Evolutionary conservation across 2,888 invertebrate species (phyloP).

Genomic region (Phorcus lineatus): DNA sequence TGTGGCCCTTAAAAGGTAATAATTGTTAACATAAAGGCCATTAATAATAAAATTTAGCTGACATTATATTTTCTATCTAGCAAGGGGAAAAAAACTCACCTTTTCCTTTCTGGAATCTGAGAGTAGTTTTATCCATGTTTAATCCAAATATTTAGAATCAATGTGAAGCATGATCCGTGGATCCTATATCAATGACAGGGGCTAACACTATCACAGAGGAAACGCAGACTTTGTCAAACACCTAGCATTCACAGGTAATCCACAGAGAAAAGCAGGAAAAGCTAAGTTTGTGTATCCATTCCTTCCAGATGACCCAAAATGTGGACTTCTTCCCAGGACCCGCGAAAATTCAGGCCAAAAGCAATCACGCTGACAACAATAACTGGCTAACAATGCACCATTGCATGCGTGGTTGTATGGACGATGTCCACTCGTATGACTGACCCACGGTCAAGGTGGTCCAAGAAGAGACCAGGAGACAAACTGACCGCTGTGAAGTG

Average conservation of each 20-base stretch:
- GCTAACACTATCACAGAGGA: too few relatives aligned
- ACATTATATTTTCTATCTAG: too few relatives aligned
- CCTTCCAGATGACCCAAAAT: background rate
- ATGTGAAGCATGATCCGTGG: background rate
- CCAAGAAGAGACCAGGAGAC: background rate
- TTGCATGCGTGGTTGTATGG: background rate
- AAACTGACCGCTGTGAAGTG: background rate
- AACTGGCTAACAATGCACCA: background rate
- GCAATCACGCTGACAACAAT: background rate
- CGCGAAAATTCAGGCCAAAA: background rate
- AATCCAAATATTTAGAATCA: background rate
- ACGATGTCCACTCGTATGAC: too few relatives aligned
- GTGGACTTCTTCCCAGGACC: background rate
- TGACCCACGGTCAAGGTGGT: background rate
- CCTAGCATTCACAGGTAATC: background rate
- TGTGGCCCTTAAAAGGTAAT: too few relatives aligned
- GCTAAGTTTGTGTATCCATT: slow-evolving; percentile 7
- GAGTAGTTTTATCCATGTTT: slow-evolving; percentile 28
- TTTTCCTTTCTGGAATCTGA: slow-evolving; percentile 31
- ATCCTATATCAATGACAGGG: background rate
- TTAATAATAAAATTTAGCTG: too few relatives aligned
- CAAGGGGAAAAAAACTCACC: slow-evolving; percentile 1
- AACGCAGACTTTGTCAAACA: background rate
- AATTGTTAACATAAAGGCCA: too few relatives aligned
- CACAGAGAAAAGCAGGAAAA: background rate